These are phyloP conservation scores for Timandra comae DNA, from an alignment of 2,888 invertebrate species.

Conservation along the genomic window DNA sequence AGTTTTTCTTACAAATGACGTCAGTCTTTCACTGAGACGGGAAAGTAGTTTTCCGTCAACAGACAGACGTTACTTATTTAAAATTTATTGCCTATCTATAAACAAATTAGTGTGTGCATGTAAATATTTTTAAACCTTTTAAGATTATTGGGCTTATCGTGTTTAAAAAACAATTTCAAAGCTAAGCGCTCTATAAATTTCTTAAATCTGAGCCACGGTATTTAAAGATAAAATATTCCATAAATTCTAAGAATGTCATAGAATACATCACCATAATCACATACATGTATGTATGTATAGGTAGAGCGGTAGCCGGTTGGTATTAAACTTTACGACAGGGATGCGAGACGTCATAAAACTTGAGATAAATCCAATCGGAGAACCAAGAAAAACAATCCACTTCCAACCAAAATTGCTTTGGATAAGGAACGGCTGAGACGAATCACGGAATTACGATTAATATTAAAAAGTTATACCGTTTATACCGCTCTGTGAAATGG, in stretches of 20 bases:
- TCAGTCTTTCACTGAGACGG: neutral
- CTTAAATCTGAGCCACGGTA: too few relatives aligned
- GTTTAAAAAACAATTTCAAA: too few relatives aligned
- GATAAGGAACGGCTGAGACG: conserved; percentile 31
- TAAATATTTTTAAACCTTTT: too few relatives aligned
- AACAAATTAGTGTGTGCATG: too few relatives aligned
- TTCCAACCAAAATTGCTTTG: conserved; percentile 51
- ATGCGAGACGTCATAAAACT: conserved; percentile 70
- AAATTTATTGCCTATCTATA: too few relatives aligned
- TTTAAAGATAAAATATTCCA: conserved; percentile 20
- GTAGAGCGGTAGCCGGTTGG: conserved; percentile 55
- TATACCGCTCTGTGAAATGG: too few relatives aligned
- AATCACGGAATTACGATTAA: conserved; percentile 32
- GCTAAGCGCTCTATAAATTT: too few relatives aligned
- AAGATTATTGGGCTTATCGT: too few relatives aligned
- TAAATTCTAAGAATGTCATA: conserved; percentile 26
- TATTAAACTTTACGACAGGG: conserved; percentile 72
- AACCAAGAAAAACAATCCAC: conserved; percentile 70
- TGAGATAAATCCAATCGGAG: conserved; percentile 70
- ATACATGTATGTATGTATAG: conserved; percentile 17
- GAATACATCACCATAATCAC: conserved; percentile 21
- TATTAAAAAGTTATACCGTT: conserved; percentile 26
- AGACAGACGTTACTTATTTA: too few relatives aligned
- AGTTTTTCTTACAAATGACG: conserved; percentile 5
- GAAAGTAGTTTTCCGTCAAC: too few relatives aligned